Evolutionary conservation across 2,797 vertebrate species (phyloP), one percentile per base, ranked within the genome.

Genomic region (Limosa lapponica): DNA sequence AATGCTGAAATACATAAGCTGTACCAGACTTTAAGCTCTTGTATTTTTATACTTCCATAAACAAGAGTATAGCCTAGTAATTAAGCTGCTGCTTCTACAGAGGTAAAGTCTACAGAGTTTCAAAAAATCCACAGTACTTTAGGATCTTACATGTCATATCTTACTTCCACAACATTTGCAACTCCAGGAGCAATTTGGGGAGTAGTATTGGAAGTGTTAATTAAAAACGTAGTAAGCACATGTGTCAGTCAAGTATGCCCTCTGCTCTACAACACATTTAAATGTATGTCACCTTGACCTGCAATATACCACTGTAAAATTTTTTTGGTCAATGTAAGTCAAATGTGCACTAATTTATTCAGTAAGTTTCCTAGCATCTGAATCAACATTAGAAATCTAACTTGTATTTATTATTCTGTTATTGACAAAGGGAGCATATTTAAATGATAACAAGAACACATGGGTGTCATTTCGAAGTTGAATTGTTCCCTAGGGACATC

Each of bases 361-460:
- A 97, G 95, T 86, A 97, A 92, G 91, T 95, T 98, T 96, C 96
- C 94, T 83, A 86, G 92, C 91, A 94, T 97, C 97, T 98, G 98
- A 98, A 98, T 98, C 98, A 98, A 98, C 98, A 96, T 98, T 96
- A 98, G 98, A 98, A 98, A 98, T 98, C 98, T 96, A 97, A 98
- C 98, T 94, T 96, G 97, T 97, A 97, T 97, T 98, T 98, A 98
- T 97, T 98, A 98, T 98, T 98, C 98, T 96, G 94, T 95, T 98
- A 98, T 98, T 98, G 98, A 98, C 98, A 98, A 97, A 97, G 81
- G 95, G 92, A 97, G 97, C 97, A 98, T 98, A 98, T 98, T 98
- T 98, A 98, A 98, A 98, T 98, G 97, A 98, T 98, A 98, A 98
- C 97, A 97, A 98, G 98, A 97, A 95, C 97, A 97, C 88, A 65